Base-by-base conservation (phyloP, 2,113 vertebrate species). In the Vidua macroura region DNA sequence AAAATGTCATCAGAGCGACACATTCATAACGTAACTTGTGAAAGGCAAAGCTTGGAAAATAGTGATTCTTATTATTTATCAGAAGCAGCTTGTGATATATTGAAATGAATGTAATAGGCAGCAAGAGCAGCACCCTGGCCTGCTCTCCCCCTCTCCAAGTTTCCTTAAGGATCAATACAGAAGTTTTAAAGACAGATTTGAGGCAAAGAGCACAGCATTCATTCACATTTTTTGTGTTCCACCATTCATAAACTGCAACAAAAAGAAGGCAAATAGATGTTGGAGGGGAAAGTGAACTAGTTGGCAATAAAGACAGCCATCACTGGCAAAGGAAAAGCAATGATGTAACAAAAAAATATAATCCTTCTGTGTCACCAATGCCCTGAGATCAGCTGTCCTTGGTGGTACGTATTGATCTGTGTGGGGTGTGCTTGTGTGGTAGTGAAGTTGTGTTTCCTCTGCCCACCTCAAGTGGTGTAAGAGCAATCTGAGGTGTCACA, bases 11-110 rank as follows among this genome's bases (percentile, higher is more conserved):
- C 2, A 1, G 59, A 90, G 19, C 2, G 3, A 44, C 37, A 17
- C n/a, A 35, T 1, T 1, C 5, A 7, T 43, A 24, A 37, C 1
- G 0, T 62, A 68, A 55, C 17, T 48, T 56, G 41, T 4, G 8
- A 70, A 66, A 81, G 56, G 19, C 64, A 88, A 64, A 89, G 21
- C 25, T 21, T 85, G 46, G 49, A 49, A 85, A 79, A 43, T 5
- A 52, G 13, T 27, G 19, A 49, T 89, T 78, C 51, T n/a, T 79
- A 31, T 2, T 64, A 30, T 23, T 82, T 79, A 28, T 11, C 30
- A 39, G 30, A 9, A 48, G 33, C 35, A 52, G 49, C 25, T 37
- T 67, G 35, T n/a, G 56, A 11, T 39, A 7, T 8, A 18, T 24
- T 39, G 53, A 51, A 69, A 56, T 68, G 10, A 21, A 4, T 79